Evolutionary conservation across 2,797 vertebrate species (phyloP), one percentile per base, ranked within the genome.

Genomic region (Thripadectes ignobilis): DNA sequence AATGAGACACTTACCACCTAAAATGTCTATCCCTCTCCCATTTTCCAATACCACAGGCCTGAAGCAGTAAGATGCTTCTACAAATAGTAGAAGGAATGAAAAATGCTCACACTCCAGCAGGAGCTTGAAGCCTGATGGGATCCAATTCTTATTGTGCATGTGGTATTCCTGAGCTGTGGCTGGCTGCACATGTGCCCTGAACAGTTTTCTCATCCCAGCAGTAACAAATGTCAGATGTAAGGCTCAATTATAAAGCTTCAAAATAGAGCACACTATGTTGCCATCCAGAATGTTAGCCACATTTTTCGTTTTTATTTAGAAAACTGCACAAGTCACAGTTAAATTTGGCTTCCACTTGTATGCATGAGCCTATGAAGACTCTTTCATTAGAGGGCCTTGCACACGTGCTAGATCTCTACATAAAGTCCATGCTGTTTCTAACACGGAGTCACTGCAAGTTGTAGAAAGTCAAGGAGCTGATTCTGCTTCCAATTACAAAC

Each of bases 401-500:
- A 84, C 34, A 22, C 32, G 36, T 32, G 34, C 46, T 74, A 30
- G 30, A 68, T 88, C 27, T 26, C 73, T 93, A 72, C n/a, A 68
- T 30, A 32, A 86, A 58, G 57, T 43, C 66, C 43, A 41, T n/a
- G 43, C 18, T 39, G 48, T 54, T 76, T 67, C 41, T 32, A 43
- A 86, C n/a, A 32, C 13, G 22, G 29, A 83, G 24, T 43, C 10
- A 26, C 41, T 68, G 21, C 38, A 81, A 65, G 51, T 65, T 59
- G n/a, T 58, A 80, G 41, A 27, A 87, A 79, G 69, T 68, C 69
- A 84, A 84, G 49, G 41, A 80, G 23, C 34, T 30, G 12, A 74
- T 65, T 86, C 69, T 96, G 73, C 38, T 86, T 88, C 86, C 39
- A 72, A 27, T 90, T 72, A 75, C 6, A 78, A 88, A 52, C 16